Base-by-base conservation (phyloP, 1,140 invertebrate species). In the Neodiprion fabricii region DNA sequence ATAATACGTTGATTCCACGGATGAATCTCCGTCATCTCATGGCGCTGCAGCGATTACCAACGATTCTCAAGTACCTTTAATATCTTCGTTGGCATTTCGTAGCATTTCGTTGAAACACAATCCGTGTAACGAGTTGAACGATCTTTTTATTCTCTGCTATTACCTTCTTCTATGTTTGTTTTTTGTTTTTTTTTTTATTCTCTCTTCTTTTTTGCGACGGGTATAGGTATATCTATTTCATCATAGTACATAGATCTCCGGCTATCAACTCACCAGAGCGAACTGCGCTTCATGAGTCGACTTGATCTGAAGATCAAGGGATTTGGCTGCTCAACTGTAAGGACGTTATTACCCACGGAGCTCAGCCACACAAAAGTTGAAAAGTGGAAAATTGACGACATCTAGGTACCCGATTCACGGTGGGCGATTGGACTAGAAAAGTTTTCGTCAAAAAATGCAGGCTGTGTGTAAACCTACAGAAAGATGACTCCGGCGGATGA, bases 381-480 rank as follows among this genome's bases (percentile, higher is more conserved):
- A 61, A n/a, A 61, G n/a, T 61, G n/a, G 11, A 61, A 61, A 61
- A 61, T 61, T 61, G 53, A 61, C 53, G 53, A 61, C 53, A 8
- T 61, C n/a, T 61, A 21, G 17, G 17, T 21, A 61, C 53, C n/a
- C 53, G n/a, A 61, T 40, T 40, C 28, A 5, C 28, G 28, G 28
- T 3, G 5, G 28, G 28, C 28, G 28, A 40, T 40, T 40, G 28
- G 5, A 40, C 28, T 40, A 40, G 28, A 40, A 40, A 40, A 40
- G 28, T 40, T 40, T 40, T 40, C 28, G 28, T 40, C 28, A 40
- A 40, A 83, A 78, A 75, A 82, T 83, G 82, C 81, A 82, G 67
- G 28, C 28, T 40, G 28, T 40, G 5, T 40, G 28, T 40, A 40
- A 40, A 40, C 28, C 5, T 40, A 40, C 28, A 40, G 1, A 40